Evolutionary conservation across 2,888 invertebrate genomes (phyloP).

Genomic region (Thecophora atra): DNA sequence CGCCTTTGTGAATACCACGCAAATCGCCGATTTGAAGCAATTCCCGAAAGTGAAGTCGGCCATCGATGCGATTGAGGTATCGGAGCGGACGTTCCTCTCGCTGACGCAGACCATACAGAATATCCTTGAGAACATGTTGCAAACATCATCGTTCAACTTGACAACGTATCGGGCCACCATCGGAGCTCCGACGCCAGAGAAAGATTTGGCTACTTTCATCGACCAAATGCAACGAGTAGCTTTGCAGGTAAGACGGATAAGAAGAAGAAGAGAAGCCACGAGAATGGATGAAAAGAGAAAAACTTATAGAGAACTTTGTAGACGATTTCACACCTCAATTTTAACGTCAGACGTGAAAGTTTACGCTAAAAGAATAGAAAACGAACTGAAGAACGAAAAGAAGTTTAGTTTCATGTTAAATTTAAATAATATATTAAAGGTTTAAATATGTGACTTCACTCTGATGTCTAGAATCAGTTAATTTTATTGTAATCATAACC

Average conservation of each 20-base stretch:
- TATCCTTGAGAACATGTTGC: constrained; percentile 64
- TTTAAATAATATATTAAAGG: neutral
- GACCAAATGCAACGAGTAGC: constrained; percentile 67
- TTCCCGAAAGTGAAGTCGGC: constrained; percentile 64
- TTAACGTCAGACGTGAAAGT: neutral
- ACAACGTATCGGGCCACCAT: constrained; percentile 63
- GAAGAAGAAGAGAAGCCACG: too few species aligned
- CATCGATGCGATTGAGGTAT: constrained; percentile 62
- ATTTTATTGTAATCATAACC: too few species aligned
- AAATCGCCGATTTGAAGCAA: constrained; percentile 66
- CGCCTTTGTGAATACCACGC: constrained; percentile 75
- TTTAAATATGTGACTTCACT: too few species aligned
- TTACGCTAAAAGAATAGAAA: too few species aligned
- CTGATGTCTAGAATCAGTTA: too few species aligned
- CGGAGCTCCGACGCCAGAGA: constrained; percentile 65
- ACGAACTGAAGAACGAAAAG: too few species aligned
- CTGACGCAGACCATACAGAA: constrained; percentile 64
- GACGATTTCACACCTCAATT: too few species aligned
- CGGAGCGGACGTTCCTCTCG: constrained; percentile 61
- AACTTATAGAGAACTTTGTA: too few species aligned
- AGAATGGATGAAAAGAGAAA: too few species aligned
- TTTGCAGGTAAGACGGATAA: constrained; percentile 60
- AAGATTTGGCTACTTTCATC: constrained; percentile 66
- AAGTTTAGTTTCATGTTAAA: neutral
- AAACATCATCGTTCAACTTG: constrained; percentile 64